Percentiles rank a stretch among this genome's conserved stretches.
Conservation (phyloP, 2,113 vertebrate genomes). For the Montifringilla adamsi region DNA sequence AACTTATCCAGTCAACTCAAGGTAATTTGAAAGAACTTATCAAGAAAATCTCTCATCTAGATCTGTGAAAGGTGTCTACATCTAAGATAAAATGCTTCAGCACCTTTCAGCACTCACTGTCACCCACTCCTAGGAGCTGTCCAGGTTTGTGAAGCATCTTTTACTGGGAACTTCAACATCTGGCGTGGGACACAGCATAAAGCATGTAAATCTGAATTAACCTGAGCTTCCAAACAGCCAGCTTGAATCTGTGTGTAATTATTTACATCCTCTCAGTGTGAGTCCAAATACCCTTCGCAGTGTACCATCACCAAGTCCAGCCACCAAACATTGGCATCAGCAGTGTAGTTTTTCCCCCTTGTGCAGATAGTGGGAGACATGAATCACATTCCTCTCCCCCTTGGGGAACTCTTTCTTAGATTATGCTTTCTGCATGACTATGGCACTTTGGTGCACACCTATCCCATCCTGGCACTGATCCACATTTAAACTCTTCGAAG, state of each 20-base stretch:
- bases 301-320: not conserved
- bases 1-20: not conserved
- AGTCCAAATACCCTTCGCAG: not conserved
- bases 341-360: not conserved
- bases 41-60: not conserved
- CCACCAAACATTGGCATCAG: not conserved
- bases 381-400: rapidly evolving
- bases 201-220: not conserved
- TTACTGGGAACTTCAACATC: not conserved
- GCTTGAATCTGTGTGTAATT: not conserved
- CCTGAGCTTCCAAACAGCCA: not conserved
- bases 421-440: not conserved
- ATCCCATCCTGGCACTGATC: not conserved
- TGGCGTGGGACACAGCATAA: not conserved
- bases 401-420: not conserved
- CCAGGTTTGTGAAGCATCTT: not conserved
- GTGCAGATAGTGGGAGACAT: not conserved
- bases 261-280: not conserved
- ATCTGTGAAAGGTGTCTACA: not conserved
- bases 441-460: not conserved
- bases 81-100: not conserved
- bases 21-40: not conserved
- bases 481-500: not conserved
- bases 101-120: not conserved
- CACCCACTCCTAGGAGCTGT: not conserved